Evolutionary conservation across 2,113 vertebrate species (phyloP), one percentile per base, ranked within the genome.

Genomic region (Nothoprocta perdicaria): DNA sequence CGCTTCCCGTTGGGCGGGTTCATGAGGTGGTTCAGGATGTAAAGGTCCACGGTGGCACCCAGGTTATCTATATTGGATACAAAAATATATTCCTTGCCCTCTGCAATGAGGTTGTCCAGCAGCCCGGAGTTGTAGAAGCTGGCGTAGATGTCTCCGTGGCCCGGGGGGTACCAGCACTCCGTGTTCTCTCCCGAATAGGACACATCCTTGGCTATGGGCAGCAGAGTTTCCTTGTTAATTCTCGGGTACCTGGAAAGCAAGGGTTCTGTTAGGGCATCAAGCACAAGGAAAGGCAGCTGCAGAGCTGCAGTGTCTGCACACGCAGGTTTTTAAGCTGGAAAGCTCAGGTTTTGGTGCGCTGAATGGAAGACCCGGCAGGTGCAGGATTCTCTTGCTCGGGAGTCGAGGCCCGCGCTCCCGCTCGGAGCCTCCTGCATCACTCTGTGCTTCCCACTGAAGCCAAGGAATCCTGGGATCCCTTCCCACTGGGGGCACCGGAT

Each of bases 11-110:
- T 98, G 40, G 99, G 99, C 81, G 98, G 98, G 94, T 98, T 99
- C 98, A 99, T 98, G 76, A 99, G 98, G 84, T 99, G 99, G 89
- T 98, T 98, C 74, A 99, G 98, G 96, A 99, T 99, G 95, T 98
- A 98, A 91, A 99, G 98, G 97, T 99, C 99, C 31, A 99, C 99
- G 2, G 99, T 99, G 95, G 99, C 99, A 24, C 99, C 99, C 97
- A 99, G 97, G 94, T 99, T 99, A 97, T 99, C 99, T 86, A 99
- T 99, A 96, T 99, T 99, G 93, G 99, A 99, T 87, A 99, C 98
- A 88, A 99, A 99, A 97, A 99, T 98, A 94, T 99, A 99, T 86
- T 99, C 99, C 92, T 99, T 99, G 66, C 99, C 98, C 86, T 99
- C 98, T 21, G 92, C 96, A 1, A 99, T 96, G 19, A 99, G 98